Conservation (phyloP, 2,113 vertebrate genomes). For the Pristiophorus japonicus region DNA sequence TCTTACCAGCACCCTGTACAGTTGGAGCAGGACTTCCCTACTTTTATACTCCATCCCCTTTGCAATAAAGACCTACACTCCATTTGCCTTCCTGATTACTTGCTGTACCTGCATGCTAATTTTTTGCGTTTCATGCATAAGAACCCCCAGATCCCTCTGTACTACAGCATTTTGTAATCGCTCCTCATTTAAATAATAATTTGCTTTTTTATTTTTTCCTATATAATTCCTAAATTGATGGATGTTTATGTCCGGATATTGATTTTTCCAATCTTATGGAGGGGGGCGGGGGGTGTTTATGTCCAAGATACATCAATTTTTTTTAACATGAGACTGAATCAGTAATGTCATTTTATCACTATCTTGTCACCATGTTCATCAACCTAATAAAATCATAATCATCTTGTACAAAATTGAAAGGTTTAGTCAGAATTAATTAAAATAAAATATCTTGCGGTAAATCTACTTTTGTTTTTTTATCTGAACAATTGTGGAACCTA, state of each 20-base stretch:
- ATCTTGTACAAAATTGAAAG: background rate
- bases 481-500: background rate
- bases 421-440: background rate
- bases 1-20: too few species aligned
- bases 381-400: background rate
- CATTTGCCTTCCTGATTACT: too few species aligned
- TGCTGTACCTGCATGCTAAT: too few species aligned
- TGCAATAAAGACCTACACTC: too few species aligned
- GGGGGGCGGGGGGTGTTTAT: background rate
- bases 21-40: too few species aligned
- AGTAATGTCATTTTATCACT: background rate
- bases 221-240: too few species aligned
- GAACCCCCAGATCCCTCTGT: too few species aligned
- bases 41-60: too few species aligned
- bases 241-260: background rate
- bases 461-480: background rate
- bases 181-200: too few species aligned
- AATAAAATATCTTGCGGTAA: background rate
- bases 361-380: background rate
- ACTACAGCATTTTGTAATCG: too few species aligned
- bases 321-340: background rate
- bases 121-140: too few species aligned
- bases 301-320: background rate
- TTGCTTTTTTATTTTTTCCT: too few species aligned
- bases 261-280: background rate